Evolutionary conservation across 2,113 vertebrate species (phyloP).

Genomic region (Tichodroma muraria): DNA sequence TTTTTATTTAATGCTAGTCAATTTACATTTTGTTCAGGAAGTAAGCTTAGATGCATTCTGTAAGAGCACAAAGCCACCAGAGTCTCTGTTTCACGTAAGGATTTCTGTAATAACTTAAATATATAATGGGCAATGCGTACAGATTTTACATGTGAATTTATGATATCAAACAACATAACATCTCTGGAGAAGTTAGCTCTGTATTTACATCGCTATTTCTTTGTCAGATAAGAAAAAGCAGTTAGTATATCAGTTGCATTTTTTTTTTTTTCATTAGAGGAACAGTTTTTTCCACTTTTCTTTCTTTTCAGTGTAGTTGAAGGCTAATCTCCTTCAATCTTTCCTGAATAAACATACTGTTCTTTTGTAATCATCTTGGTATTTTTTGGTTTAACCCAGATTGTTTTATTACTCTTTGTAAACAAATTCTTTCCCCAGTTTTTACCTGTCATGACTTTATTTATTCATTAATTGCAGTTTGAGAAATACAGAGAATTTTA

Average conservation of each 20-base stretch:
- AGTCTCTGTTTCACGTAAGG: background rate
- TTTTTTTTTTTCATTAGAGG: background rate
- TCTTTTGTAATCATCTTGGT: background rate
- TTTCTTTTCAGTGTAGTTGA: background rate
- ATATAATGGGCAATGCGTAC: background rate
- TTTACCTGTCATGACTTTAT: background rate
- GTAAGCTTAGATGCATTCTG: background rate
- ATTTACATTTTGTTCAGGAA: background rate
- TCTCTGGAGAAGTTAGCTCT: background rate
- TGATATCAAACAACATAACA: background rate
- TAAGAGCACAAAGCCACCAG: background rate
- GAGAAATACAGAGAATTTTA: background rate
- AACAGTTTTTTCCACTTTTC: background rate
- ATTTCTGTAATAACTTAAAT: background rate
- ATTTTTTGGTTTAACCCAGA: background rate
- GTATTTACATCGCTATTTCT: background rate
- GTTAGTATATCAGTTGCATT: background rate
- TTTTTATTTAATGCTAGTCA: background rate
- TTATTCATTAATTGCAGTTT: background rate
- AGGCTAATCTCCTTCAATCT: background rate
- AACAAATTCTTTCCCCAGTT: background rate
- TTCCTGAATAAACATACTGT: background rate
- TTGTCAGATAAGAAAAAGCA: background rate
- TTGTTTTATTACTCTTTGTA: background rate
- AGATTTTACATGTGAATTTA: background rate